Evolutionary conservation across 1,140 invertebrate species (phyloP).

Genomic region (Camponotus vicinus): DNA sequence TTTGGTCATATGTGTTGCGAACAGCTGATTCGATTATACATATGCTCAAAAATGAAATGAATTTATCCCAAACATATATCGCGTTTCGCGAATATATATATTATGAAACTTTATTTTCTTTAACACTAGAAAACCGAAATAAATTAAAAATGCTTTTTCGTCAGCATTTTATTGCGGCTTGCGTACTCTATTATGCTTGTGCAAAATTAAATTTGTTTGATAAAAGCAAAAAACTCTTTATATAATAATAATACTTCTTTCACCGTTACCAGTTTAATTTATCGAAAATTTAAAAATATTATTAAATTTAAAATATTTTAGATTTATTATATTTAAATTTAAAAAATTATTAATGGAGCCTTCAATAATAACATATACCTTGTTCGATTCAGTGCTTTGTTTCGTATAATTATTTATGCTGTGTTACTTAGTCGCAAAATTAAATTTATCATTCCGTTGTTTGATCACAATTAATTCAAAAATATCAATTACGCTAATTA

Average conservation of each 20-base stretch:
- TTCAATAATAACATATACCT: constrained; percentile 15
- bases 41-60: not conserved
- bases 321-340: not conserved
- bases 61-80: not conserved
- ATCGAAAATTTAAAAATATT: not conserved
- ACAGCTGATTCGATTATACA: not conserved
- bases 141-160: not conserved
- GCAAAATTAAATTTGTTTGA: constrained; percentile 24
- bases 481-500: no score
- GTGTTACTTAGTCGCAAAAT: not conserved
- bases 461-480: not conserved
- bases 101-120: not conserved
- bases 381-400: not conserved
- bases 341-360: constrained; percentile 7
- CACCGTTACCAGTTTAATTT: not conserved
- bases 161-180: not conserved
- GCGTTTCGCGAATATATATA: not conserved
- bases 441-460: not conserved
- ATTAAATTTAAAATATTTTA: no score
- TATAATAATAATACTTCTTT: constrained; percentile 33
- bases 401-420: not conserved
- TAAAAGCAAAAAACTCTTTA: constrained; percentile 45
- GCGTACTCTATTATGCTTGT: not conserved
- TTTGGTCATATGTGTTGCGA: not conserved
- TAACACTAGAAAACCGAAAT: not conserved